Conservation (phyloP, 2,888 invertebrate species). For the Drosophila ochracea region DNA sequence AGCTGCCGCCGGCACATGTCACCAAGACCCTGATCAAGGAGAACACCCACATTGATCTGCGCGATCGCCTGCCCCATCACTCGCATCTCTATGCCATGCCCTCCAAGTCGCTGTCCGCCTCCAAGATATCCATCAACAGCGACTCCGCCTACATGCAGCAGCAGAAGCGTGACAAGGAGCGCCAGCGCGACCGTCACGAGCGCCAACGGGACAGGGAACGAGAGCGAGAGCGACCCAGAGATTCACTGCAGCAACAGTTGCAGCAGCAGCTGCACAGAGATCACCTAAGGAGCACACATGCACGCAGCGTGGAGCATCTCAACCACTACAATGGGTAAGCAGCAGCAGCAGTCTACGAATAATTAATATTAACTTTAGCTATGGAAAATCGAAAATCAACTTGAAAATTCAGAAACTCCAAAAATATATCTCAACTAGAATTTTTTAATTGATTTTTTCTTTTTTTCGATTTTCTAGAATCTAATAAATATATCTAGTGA, state of each 20-base stretch:
- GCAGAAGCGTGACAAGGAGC: constrained; percentile 81
- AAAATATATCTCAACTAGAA: not conserved
- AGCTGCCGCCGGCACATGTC: constrained; percentile 70
- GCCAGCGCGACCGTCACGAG: constrained; percentile 76
- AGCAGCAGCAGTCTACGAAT: not conserved
- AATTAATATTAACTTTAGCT: not conserved
- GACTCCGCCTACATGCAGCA: constrained; percentile 81
- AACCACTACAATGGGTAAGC: constrained; percentile 83
- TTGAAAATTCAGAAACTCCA: not conserved
- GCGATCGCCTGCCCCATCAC: constrained; percentile 61
- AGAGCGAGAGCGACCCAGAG: constrained; percentile 45
- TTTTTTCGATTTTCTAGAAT: not conserved
- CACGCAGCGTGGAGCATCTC: constrained; percentile 84
- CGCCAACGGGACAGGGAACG: constrained; percentile 55
- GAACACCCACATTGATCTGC: constrained; percentile 78
- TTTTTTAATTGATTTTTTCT: too few relatives aligned
- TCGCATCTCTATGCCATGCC: constrained; percentile 70
- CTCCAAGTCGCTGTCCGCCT: constrained; percentile 83
- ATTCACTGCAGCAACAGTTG: constrained; percentile 60
- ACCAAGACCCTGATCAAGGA: constrained; percentile 85
- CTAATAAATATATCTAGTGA: not conserved
- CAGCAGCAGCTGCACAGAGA: constrained; percentile 71
- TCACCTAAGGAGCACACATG: constrained; percentile 77
- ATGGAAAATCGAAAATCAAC: not conserved
- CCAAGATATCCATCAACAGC: constrained; percentile 85